A percentile compares a stretch with the other conserved stretches of the same genome.
Evolutionary conservation across 2,888 invertebrate genomes (phyloP).

Genomic region (Schizaphis graminum): DNA sequence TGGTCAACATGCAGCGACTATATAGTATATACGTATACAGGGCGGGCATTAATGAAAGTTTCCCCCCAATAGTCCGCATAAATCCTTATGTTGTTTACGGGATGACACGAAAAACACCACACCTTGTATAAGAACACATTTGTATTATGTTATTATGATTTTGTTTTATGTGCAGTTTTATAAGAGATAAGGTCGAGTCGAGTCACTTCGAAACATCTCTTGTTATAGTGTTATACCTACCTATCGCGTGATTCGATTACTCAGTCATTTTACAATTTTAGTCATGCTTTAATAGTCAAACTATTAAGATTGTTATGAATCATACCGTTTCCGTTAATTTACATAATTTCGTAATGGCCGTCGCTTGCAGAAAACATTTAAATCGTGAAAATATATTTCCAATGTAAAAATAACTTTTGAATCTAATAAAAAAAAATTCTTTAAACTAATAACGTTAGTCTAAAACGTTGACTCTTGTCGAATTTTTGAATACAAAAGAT

Average conservation of each 20-base stretch:
- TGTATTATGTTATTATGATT: background rate
- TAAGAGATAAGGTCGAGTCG: background rate
- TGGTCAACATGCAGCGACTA: background rate
- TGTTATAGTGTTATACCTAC: too few relatives aligned
- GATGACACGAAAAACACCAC: background rate
- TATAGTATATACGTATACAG: background rate
- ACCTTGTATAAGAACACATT: background rate
- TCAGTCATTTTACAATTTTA: background rate
- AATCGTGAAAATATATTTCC: background rate
- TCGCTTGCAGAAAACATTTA: background rate
- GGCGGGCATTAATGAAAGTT: background rate
- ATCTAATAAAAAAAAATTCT: background rate
- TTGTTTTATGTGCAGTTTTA: background rate
- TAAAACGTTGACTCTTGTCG: background rate
- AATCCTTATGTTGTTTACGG: background rate
- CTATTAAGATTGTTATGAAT: background rate
- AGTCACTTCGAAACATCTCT: background rate
- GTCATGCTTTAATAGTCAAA: background rate
- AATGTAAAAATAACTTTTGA: background rate
- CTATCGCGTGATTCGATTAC: background rate
- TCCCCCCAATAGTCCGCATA: background rate
- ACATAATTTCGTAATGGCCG: background rate
- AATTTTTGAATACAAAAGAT: background rate
- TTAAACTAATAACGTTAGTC: background rate
- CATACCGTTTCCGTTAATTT: background rate